Evolutionary conservation across 2,797 vertebrate genomes (phyloP).

Genomic region (Yasuhikotakia modesta): DNA sequence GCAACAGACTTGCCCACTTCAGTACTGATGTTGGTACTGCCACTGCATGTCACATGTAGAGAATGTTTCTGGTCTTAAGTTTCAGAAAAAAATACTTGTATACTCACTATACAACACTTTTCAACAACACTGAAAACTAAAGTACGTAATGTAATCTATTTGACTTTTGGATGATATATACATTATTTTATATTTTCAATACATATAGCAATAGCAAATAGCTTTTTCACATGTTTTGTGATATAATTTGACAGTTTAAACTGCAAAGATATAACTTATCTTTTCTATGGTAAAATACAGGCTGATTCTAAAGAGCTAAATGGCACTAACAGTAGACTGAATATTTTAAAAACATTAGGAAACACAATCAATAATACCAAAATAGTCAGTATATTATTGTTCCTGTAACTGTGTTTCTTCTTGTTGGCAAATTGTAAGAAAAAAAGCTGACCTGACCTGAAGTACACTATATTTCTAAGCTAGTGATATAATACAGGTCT

Average conservation of each 20-base stretch:
- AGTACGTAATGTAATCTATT: background rate
- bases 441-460: constrained; percentile 17
- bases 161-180: background rate
- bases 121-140: background rate
- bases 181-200: constrained; percentile 9
- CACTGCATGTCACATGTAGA: background rate
- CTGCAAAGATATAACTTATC: constrained; percentile 11
- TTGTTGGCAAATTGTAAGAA: constrained; percentile 47
- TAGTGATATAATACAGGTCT: constrained; percentile 20
- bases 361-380: constrained; percentile 30
- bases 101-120: background rate
- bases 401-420: constrained; percentile 30
- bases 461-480: background rate
- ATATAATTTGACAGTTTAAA: constrained; percentile 14
- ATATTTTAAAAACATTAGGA: constrained; percentile 36
- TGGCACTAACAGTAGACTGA: constrained; percentile 36
- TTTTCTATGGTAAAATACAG: constrained; percentile 17
- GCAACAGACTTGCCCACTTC: too few relatives aligned
- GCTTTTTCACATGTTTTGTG: background rate
- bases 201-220: constrained; percentile 15
- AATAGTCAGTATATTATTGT: constrained; percentile 26
- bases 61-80: constrained; percentile 13
- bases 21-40: too few relatives aligned
- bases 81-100: constrained; percentile 29
- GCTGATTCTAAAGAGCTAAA: constrained; percentile 30